Evolutionary conservation across 2,113 vertebrate species (phyloP).

Genomic region (Pogona vitticeps): DNA sequence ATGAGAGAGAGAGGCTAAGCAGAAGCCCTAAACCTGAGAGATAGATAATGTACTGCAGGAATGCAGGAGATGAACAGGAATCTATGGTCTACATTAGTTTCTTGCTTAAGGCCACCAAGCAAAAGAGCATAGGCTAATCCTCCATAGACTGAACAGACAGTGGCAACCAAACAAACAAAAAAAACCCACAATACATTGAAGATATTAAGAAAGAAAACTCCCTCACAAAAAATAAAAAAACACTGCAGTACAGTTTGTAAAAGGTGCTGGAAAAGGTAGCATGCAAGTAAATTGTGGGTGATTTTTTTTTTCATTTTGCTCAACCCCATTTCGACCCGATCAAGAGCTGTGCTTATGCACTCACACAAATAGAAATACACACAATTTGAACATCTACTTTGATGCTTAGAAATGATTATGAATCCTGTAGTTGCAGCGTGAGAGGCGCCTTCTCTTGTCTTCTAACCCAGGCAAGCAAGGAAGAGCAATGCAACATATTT

Average conservation of each 20-base stretch:
- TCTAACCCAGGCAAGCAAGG: not conserved
- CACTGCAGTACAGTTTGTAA: slow-evolving; percentile 42
- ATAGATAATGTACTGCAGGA: slow-evolving; percentile 49
- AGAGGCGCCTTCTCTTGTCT: no score
- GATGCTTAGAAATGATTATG: not conserved
- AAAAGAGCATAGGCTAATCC: slow-evolving; percentile 69
- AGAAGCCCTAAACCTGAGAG: slow-evolving; percentile 25
- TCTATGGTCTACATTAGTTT: slow-evolving; percentile 65
- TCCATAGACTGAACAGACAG: slow-evolving; percentile 66
- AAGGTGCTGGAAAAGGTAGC: slow-evolving; percentile 37
- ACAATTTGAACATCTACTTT: not conserved
- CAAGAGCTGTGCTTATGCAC: no score
- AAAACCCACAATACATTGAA: slow-evolving; percentile 62
- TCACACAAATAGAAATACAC: no score
- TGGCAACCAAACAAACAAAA: slow-evolving; percentile 68
- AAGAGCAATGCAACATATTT: no score
- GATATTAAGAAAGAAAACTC: slow-evolving; percentile 27
- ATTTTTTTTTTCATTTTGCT: slow-evolving; percentile 28
- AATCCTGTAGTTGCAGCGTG: no score
- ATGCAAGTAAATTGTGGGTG: slow-evolving; percentile 42
- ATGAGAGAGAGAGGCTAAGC: slow-evolving; percentile 5
- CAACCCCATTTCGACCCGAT: no score
- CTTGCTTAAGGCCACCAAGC: slow-evolving; percentile 74
- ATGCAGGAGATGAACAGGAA: slow-evolving; percentile 48
- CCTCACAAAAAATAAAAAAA: slow-evolving; percentile 49